Evolutionary conservation across 2,797 vertebrate species (phyloP), one percentile per base, ranked within the genome.

Genomic region (Enteromius anoplus): DNA sequence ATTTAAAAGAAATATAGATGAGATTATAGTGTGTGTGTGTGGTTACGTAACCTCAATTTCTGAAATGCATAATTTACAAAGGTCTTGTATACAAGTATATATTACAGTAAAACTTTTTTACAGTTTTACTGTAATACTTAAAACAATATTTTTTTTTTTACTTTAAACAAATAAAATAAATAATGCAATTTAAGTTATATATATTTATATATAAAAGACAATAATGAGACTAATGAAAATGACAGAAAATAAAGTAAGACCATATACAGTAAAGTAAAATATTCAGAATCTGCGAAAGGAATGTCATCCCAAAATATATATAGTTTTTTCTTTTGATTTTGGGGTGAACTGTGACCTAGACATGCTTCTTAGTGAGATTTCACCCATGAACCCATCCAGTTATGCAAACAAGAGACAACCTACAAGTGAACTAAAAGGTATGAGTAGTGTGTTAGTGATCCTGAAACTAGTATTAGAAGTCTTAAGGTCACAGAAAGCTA

Each of bases 251-350:
- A 14, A 19, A 70, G 3, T 15, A 34, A 53, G 29, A 73, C 10
- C 29, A n/a, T 5, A 75, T 34, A 49, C 19, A 21, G n/a, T 75
- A 7, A 10, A 53, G 1, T n/a, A 75, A 40, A 40, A 7, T 8
- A 40, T 40, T 15, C 9, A 11, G 34, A 68, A 21, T 5, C n/a
- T 69, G 9, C 0, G 17, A 23, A 19, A 32, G 8, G 34, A 58
- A 76, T 1, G 37, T 19, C 2, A n/a, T 19, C n/a, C 12, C 29
- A 37, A 51, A 34, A 73, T 58, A 12, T 11, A 17, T 47, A 19
- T 26, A 26, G 26, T 26, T 7, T 17, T 81, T 29, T 29, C 9
- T 53, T 73, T 81, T 73, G 40, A 65, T 75, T 81, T 51, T 37
- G 42, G 60, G n/a, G 29, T 40, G 42, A 65, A 65, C 64, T 37